Evolutionary conservation across 1,140 invertebrate species (phyloP).

Genomic region (Bombus haemorrhoidalis): DNA sequence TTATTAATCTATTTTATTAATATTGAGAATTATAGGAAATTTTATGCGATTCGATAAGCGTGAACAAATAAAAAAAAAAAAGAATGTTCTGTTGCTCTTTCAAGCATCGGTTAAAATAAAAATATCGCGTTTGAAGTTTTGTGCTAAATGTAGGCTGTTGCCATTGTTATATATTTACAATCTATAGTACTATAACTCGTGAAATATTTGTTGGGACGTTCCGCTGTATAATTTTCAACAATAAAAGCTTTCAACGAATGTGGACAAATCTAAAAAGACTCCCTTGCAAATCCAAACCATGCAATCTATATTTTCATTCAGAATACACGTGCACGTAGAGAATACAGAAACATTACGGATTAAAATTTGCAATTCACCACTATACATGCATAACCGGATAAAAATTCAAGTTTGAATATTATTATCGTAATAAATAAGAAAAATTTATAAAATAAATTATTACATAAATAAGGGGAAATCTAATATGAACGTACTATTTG

Average conservation of each 20-base stretch:
- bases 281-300: neutral
- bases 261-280: neutral
- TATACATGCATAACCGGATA: neutral
- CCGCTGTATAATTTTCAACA: neutral
- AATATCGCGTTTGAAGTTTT: neutral
- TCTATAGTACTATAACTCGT: neutral
- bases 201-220: neutral
- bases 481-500: too few species aligned
- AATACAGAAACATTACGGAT: neutral
- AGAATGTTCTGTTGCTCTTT: too few species aligned
- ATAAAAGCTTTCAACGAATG: neutral
- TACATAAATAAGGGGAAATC: too few species aligned
- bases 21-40: neutral
- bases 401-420: neutral
- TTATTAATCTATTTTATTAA: neutral
- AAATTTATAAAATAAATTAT: too few species aligned
- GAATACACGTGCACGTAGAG: neutral
- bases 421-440: neutral
- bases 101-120: too few species aligned
- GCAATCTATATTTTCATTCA: neutral
- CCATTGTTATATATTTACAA: too few species aligned
- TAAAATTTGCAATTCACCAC: neutral
- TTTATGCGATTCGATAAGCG: neutral
- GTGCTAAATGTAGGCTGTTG: too few species aligned
- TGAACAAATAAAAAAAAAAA: neutral